These are phyloP conservation scores for Melanotaenia boesemani DNA, from an alignment of 2,797 vertebrate species.

Conservation along the genomic window DNA sequence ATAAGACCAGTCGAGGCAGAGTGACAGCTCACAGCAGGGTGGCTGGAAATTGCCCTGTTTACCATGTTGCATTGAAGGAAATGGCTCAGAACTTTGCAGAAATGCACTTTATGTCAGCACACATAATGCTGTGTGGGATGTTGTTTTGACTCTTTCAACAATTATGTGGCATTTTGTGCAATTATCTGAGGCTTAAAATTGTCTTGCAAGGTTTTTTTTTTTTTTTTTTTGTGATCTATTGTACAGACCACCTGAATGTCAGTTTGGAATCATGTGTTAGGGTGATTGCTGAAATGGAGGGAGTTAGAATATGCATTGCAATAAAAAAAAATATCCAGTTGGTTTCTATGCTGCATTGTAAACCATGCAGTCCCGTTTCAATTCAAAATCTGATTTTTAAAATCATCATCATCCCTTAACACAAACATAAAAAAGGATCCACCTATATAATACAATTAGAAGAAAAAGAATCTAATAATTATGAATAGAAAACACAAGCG, in stretches of 20 bases:
- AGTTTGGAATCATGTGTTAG: slow-evolving; percentile 61
- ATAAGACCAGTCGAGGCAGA: slow-evolving; percentile 62
- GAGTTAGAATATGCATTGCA: slow-evolving; percentile 55
- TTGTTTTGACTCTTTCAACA: slow-evolving; percentile 78
- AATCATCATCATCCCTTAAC: background rate
- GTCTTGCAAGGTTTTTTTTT: slow-evolving; percentile 49
- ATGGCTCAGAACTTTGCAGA: slow-evolving; percentile 70
- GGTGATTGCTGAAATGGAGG: slow-evolving; percentile 68
- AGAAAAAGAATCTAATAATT: background rate
- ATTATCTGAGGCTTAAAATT: slow-evolving; percentile 73
- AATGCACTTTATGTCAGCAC: slow-evolving; percentile 70
- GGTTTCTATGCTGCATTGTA: slow-evolving; percentile 36
- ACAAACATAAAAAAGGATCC: background rate
- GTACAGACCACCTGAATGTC: slow-evolving; percentile 63
- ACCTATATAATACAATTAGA: background rate
- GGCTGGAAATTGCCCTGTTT: slow-evolving; percentile 73
- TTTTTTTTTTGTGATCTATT: slow-evolving; percentile 54
- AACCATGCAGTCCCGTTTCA: background rate
- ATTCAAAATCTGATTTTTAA: background rate
- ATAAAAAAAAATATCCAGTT: slow-evolving; percentile 42
- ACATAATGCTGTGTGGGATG: slow-evolving; percentile 70
- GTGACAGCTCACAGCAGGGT: slow-evolving; percentile 76
- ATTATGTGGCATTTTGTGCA: slow-evolving; percentile 77
- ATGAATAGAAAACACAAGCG: background rate
- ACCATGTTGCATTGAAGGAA: slow-evolving; percentile 77